A percentile compares a stretch with the other conserved stretches of the same genome.
phyloP scores from a whole-genome alignment of 2,888 invertebrate genomes.

The Scaptomyza caliginosa region DNA sequence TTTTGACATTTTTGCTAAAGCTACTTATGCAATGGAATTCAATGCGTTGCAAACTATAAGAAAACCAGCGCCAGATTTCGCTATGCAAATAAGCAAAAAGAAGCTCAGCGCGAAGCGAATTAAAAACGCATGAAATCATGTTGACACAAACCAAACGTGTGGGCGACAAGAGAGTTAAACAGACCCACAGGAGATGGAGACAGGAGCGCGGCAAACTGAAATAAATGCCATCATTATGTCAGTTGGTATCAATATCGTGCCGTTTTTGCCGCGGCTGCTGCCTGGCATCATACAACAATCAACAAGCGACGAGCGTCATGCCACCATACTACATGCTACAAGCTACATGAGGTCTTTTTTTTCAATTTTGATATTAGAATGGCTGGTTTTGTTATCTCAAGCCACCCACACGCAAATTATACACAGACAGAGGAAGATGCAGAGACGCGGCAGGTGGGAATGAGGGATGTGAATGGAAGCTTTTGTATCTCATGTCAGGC shows the following conservation, averaged over 20 bases:
- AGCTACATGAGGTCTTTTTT: neutral
- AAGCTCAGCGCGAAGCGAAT: slow-evolving; percentile 14
- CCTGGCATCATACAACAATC: slow-evolving; percentile 27
- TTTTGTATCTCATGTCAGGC: slow-evolving; percentile 11
- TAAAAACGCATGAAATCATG: slow-evolving; percentile 36
- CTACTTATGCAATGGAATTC: slow-evolving; percentile 12
- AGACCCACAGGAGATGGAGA: too few species aligned
- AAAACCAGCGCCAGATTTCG: neutral
- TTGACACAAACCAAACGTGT: slow-evolving; percentile 10
- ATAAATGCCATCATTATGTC: slow-evolving; percentile 10
- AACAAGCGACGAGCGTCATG: neutral
- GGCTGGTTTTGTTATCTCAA: slow-evolving; percentile 30
- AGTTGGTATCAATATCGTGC: slow-evolving; percentile 32
- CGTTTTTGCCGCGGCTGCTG: slow-evolving; percentile 33
- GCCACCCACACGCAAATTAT: slow-evolving; percentile 17
- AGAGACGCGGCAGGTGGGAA: neutral
- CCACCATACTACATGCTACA: slow-evolving; percentile 10
- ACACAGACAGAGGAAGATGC: slow-evolving; percentile 5
- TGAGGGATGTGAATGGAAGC: neutral
- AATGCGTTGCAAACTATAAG: slow-evolving; percentile 7
- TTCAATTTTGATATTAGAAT: slow-evolving; percentile 50
- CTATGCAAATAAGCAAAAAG: slow-evolving; percentile 1
- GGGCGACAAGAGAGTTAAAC: neutral
- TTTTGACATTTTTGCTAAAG: neutral
- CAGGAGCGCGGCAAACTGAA: neutral